These are phyloP conservation scores for Himantopus leucocephalus DNA, from an alignment of 2,113 vertebrate species.

Conservation along the genomic window DNA sequence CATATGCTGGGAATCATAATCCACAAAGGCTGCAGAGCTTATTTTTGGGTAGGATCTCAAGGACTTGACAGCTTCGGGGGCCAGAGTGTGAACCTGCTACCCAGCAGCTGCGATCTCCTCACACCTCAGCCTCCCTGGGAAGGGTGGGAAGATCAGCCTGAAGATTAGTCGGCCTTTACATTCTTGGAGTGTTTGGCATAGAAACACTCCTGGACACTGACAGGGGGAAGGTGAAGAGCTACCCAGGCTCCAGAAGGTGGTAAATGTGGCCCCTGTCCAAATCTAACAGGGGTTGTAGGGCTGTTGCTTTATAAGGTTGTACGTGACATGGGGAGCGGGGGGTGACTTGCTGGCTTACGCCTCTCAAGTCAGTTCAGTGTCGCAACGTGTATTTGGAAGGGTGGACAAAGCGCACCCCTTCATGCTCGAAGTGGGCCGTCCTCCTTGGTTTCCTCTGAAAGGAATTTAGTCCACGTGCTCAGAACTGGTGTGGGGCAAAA, in stretches of 20 bases:
- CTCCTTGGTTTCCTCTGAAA: not conserved
- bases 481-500: not conserved
- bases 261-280: not conserved
- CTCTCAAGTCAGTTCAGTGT: not conserved
- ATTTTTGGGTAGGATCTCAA: not conserved
- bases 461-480: not conserved
- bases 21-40: not conserved
- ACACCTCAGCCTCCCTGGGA: not conserved
- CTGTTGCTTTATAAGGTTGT: slow-evolving; percentile 25
- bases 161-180: slow-evolving; percentile 12
- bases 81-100: not conserved
- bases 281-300: not conserved
- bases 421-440: rapidly evolving
- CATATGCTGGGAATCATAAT: not conserved
- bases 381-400: rapidly evolving
- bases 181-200: slow-evolving; percentile 47
- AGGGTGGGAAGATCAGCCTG: slow-evolving; percentile 13
- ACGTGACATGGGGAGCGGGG: not conserved
- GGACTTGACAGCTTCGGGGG: not conserved
- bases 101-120: not conserved
- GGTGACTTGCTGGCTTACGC: not conserved
- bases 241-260: not conserved
- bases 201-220: slow-evolving; percentile 54
- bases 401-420: not conserved
- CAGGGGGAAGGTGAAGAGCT: slow-evolving; percentile 1